Evolutionary conservation across 2,888 invertebrate species (phyloP).

Genomic region (Blomia tropicalis): DNA sequence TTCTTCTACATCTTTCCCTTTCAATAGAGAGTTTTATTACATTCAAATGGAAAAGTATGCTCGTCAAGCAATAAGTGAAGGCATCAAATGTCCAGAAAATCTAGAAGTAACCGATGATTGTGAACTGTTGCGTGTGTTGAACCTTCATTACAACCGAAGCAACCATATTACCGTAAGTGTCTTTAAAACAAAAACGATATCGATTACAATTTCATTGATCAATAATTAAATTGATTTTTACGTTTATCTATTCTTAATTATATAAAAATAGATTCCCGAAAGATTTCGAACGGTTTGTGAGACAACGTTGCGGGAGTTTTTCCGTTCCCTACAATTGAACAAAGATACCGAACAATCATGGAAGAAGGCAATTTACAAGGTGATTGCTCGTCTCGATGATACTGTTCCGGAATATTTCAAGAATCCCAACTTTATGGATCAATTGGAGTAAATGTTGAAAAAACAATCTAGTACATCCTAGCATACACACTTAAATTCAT

Average conservation of each 20-base stretch:
- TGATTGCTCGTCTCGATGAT: conserved; percentile 96
- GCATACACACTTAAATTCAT: background rate
- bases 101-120: conserved; percentile 84
- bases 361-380: conserved; percentile 99
- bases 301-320: conserved; percentile 94
- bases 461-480: too few species aligned
- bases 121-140: conserved; percentile 91
- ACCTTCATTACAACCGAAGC: conserved; percentile 96
- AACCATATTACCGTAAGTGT: conserved; percentile 74
- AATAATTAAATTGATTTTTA: too few species aligned
- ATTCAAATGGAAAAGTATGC: conserved; percentile 99
- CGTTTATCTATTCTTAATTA: background rate
- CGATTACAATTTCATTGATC: conserved; percentile 2
- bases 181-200: too few species aligned
- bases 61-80: conserved; percentile 90
- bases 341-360: conserved; percentile 97
- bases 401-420: conserved; percentile 99
- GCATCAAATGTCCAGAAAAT: conserved; percentile 77
- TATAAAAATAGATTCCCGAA: conserved; percentile 66
- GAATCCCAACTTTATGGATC: conserved; percentile 96
- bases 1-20: conserved; percentile 29
- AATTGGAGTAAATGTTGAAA: conserved; percentile 80
- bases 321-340: conserved; percentile 87
- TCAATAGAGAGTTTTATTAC: conserved; percentile 95
- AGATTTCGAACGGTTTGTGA: conserved; percentile 94